These are phyloP conservation scores for Temnothorax ravouxi DNA, from an alignment of 2,888 invertebrate genomes.

Conservation along the genomic window DNA sequence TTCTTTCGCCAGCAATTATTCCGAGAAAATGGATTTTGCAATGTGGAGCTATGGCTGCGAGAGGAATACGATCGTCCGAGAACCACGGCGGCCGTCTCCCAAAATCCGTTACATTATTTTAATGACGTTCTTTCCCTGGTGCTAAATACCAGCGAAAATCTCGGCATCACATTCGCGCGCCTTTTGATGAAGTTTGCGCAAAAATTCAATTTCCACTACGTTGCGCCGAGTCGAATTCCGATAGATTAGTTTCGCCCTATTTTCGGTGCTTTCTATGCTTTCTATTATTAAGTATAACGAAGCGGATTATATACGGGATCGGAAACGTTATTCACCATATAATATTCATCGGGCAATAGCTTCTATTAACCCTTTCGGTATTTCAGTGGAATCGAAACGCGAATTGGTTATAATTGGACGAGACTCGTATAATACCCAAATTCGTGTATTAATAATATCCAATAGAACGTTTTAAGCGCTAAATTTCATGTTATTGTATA, in stretches of 20 bases:
- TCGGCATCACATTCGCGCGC: conserved; percentile 14
- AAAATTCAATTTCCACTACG: conserved; percentile 35
- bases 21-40: conserved; percentile 59
- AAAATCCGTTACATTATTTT: conserved; percentile 46
- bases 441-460: conserved; percentile 22
- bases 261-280: conserved; percentile 36
- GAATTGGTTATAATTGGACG: not conserved
- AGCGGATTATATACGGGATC: conserved; percentile 43
- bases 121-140: conserved; percentile 4
- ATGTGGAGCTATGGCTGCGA: conserved; percentile 48
- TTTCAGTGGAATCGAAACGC: conserved; percentile 12
- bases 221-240: conserved; percentile 19
- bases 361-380: conserved; percentile 12
- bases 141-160: conserved; percentile 20
- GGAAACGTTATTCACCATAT: conserved; percentile 24
- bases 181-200: conserved; percentile 24
- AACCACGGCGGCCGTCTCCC: not conserved
- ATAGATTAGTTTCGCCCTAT: conserved; percentile 45
- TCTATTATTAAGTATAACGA: conserved; percentile 45
- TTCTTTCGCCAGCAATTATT: conserved; percentile 70
- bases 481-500: not conserved
- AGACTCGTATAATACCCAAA: not conserved
- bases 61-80: conserved; percentile 36
- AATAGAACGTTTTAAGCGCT: not conserved
- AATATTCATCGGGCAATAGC: conserved; percentile 7